These are phyloP conservation scores for Ctena decussata DNA, from an alignment of 2,888 invertebrate species.

Conservation along the genomic window DNA sequence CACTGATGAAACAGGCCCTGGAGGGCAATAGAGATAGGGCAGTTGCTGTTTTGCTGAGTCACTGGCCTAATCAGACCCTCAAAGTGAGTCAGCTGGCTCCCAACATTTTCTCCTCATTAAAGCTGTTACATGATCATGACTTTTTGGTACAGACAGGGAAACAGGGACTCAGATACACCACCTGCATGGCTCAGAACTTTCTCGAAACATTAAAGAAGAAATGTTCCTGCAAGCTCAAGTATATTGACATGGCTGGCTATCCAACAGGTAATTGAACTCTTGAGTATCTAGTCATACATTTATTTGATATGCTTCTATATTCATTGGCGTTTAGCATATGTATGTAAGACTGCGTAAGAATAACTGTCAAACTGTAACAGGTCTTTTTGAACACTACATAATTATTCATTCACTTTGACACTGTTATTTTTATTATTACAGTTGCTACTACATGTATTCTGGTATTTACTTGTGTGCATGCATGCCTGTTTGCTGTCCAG, in stretches of 20 bases:
- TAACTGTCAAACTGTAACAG: too few species aligned
- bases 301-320: too few species aligned
- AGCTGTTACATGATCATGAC: constrained; percentile 74
- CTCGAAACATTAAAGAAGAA: constrained; percentile 83
- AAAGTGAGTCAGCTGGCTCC: constrained; percentile 79
- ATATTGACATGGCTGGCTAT: constrained; percentile 83
- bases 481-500: too few species aligned
- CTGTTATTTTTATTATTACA: too few species aligned
- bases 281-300: too few species aligned
- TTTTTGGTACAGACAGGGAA: constrained; percentile 76
- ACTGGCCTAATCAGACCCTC: constrained; percentile 81
- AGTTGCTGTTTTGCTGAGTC: constrained; percentile 79
- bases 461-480: too few species aligned
- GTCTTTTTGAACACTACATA: too few species aligned
- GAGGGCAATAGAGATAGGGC: constrained; percentile 78
- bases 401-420: too few species aligned
- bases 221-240: constrained; percentile 77
- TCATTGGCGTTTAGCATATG: too few species aligned
- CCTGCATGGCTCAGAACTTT: constrained; percentile 83
- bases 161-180: constrained; percentile 83
- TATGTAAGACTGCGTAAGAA: too few species aligned
- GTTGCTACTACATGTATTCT: too few species aligned
- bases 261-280: constrained; percentile 83
- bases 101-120: constrained; percentile 74
- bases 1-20: constrained; percentile 81